Conservation (phyloP, 64 coral and sea anemone genomes). For the Acropora tenuis region DNA sequence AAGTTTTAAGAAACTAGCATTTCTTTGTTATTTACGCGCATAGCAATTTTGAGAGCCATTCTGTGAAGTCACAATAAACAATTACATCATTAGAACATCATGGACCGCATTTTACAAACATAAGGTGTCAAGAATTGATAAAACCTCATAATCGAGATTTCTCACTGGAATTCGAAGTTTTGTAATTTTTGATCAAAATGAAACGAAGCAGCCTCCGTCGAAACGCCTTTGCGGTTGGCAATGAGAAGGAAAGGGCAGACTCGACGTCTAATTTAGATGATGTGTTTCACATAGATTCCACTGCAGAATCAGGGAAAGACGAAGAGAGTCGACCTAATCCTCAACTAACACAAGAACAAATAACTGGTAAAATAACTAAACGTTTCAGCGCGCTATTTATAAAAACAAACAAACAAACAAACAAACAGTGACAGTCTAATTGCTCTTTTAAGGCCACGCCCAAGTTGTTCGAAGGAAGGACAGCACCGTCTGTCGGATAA, state of each 20-base stretch:
- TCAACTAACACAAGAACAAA: conserved; percentile 31
- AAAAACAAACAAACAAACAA: no score
- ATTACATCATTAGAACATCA: no score
- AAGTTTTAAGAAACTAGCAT: no score
- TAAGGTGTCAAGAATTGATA: not conserved
- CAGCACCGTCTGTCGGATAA: no score
- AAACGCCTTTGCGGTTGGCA: conserved; percentile 9
- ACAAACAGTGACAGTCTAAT: no score
- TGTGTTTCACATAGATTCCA: not conserved
- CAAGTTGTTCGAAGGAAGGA: no score
- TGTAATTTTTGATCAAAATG: not conserved
- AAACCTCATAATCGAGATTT: not conserved
- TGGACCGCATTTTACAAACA: no score
- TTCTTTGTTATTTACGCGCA: no score
- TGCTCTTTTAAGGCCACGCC: no score
- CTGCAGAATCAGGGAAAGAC: not conserved
- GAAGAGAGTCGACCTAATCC: not conserved
- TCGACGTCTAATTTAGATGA: not conserved
- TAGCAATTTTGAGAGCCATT: not conserved
- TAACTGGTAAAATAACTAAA: conserved; percentile 27
- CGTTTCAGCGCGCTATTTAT: no score
- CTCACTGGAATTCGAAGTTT: no score
- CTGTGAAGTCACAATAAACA: conserved; percentile 11
- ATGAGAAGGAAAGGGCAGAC: not conserved
- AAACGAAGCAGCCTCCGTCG: not conserved